These are phyloP conservation scores for Pundamilia nyererei DNA, from an alignment of 2,113 vertebrate species.

Conservation along the genomic window DNA sequence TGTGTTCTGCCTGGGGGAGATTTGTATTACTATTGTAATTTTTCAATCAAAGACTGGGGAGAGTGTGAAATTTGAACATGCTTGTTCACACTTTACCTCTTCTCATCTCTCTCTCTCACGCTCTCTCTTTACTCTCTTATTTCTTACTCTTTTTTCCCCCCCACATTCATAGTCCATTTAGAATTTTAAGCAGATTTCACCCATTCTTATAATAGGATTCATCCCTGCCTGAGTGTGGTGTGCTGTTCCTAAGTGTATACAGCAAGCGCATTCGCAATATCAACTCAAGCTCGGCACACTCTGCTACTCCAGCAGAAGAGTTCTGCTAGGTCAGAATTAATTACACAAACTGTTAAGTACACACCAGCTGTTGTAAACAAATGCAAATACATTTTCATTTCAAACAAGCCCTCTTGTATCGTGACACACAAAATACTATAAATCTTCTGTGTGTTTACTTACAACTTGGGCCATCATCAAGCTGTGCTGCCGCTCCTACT, in stretches of 20 bases:
- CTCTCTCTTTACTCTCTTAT: neutral
- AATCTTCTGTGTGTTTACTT: conserved; percentile 43
- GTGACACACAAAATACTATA: conserved; percentile 23
- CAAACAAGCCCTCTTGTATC: conserved; percentile 60
- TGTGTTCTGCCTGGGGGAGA: conserved; percentile 39
- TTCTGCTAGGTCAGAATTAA: conserved; percentile 71
- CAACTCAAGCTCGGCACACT: conserved; percentile 33
- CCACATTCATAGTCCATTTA: conserved; percentile 19
- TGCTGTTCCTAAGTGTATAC: conserved; percentile 6
- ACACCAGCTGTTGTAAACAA: conserved; percentile 74
- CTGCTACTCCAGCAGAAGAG: conserved; percentile 32
- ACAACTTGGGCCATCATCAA: conserved; percentile 40
- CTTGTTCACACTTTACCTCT: conserved; percentile 22
- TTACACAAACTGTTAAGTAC: conserved; percentile 67
- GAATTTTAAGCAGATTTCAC: conserved; percentile 50
- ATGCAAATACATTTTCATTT: conserved; percentile 68
- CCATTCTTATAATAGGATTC: conserved; percentile 35
- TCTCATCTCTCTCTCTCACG: neutral
- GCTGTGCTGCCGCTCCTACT: conserved; percentile 23
- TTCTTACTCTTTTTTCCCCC: neutral
- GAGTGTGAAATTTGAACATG: conserved; percentile 65
- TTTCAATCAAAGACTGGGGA: conserved; percentile 61
- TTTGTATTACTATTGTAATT: conserved; percentile 64
- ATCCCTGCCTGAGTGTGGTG: neutral
- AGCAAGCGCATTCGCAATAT: conserved; percentile 1